Percentiles rank a stretch among this genome's conserved stretches.
phyloP scores from a whole-genome alignment of 2,797 vertebrate genomes.

The Halcyon badia region DNA sequence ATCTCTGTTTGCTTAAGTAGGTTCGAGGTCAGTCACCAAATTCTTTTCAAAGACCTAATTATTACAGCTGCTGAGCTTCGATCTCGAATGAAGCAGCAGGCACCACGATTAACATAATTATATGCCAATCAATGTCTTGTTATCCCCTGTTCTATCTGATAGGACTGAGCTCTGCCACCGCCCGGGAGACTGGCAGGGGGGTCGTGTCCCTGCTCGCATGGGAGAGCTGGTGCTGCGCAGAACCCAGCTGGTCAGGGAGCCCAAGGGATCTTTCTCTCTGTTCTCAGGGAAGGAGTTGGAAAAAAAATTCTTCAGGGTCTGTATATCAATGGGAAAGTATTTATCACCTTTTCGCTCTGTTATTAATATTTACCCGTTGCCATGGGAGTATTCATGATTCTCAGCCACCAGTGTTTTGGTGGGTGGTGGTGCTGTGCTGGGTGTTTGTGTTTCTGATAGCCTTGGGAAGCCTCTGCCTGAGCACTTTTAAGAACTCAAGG shows the following conservation, averaged over 20 bases:
- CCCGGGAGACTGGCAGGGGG: not conserved
- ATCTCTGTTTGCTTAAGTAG: not conserved
- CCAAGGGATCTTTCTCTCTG: not conserved
- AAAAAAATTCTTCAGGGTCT: not conserved
- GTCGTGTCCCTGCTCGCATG: not conserved
- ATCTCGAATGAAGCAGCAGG: not conserved
- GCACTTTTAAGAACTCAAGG: conserved; percentile 10
- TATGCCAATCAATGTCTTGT: not conserved
- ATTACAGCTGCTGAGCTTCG: not conserved
- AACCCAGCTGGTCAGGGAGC: not conserved
- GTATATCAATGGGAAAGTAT: not conserved
- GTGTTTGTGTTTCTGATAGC: not conserved
- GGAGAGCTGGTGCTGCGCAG: not conserved
- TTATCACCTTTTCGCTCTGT: not conserved
- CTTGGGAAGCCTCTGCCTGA: conserved; percentile 4
- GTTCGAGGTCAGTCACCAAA: not conserved
- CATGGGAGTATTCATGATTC: not conserved
- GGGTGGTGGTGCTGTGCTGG: not conserved
- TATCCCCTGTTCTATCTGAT: not conserved
- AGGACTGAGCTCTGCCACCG: not conserved
- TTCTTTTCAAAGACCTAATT: not conserved
- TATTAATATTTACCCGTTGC: conserved; percentile 21
- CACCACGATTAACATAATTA: not conserved
- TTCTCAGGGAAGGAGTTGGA: conserved; percentile 11
- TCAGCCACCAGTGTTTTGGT: not conserved